Base-by-base conservation (phyloP, 2,888 invertebrate genomes). In the Hipparchia semele region DNA sequence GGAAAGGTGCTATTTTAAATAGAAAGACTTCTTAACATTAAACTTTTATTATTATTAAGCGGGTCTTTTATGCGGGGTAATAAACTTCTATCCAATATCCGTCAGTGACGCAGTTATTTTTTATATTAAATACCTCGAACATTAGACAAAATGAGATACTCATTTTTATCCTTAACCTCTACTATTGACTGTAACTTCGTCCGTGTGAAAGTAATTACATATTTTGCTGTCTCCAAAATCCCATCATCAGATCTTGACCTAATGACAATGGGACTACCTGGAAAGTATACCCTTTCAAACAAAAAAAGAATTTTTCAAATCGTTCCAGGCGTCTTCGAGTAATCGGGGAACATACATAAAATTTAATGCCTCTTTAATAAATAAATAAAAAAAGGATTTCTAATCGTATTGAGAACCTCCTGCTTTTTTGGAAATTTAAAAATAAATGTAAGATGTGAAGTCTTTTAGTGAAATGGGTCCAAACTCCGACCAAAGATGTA, bases 51-150 rank as follows among this genome's bases (percentile, higher is more conserved):
- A 56, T 13, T 56, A 56, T 2, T 13, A 56, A 56, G n/a, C 13
- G 56, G n/a, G n/a, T 56, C 13, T 56, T 56, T 56, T 56, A 56
- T 13, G 56, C 56, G 56, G 56, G 56, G 56, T 56, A 56, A 6
- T 56, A 56, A 56, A 56, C 13, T 56, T 56, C 13, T 56, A 56
- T 56, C 56, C 56, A 56, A 56, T 56, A 56, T 13, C 56, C 13
- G 7, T 13, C 13, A 13, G 56, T 54, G 54, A 7, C 56, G n/a
- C 56, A 13, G 56, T 56, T 56, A 56, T 56, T 56, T 23, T 56
- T n/a, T 56, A 56, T 56, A 51, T 51, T 51, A 56, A 56, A 56
- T 13, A 56, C 5, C 56, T 2, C 7, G 39, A 39, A 39, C 39
- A 39, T n/a, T n/a, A 56, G 56, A 13, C 6, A 56, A 56, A 56